Evolutionary conservation across 2,797 vertebrate genomes (phyloP), one percentile per base, ranked within the genome.

Genomic region (Sylvilagus floridanus): DNA sequence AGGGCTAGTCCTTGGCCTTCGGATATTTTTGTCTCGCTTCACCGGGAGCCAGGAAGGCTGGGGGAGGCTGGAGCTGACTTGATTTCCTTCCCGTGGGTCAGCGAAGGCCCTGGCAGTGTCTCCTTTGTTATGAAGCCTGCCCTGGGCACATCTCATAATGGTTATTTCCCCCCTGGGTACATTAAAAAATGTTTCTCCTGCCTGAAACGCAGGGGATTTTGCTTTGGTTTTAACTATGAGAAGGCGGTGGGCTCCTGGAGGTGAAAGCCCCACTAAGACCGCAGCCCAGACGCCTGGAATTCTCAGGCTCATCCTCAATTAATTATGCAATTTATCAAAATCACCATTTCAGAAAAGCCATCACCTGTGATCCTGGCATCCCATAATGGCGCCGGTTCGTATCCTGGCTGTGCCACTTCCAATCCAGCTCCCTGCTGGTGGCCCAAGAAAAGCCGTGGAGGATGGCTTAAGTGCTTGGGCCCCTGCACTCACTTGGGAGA

Each of bases 251-350:
- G 7, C 24, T 66, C 24, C 60, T 66, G 60, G 60, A 77, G 37
- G 42, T 28, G 35, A 77, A 24, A 21, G 3, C 6, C 16, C 11
- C 37, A 19, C 16, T 7, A 37, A 57, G 4, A 54, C 30, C 32
- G 2, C 1, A 0, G 26, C 19, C 10, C 37, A 7, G 21, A 8
- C 22, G 21, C 4, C 7, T 60, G 22, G 13, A 24, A 24, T 13
- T 24, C 12, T 32, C 66, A 32, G 5, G 57, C 19, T 32, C 30
- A 30, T n/a, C 62, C 57, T 14, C 71, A 32, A 0, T 14, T 37
- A 26, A 9, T 52, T 4, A 0, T 10, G 26, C 7, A 6, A 22
- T 10, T 16, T 17, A 16, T 75, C 21, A 16, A 10, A n/a, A n/a
- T 72, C 0, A 22, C 52, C 22, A 4, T 24, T 60, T 60, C 16